Evolutionary conservation across 2,113 vertebrate species (phyloP).

Genomic region (Rhipidura dahli): DNA sequence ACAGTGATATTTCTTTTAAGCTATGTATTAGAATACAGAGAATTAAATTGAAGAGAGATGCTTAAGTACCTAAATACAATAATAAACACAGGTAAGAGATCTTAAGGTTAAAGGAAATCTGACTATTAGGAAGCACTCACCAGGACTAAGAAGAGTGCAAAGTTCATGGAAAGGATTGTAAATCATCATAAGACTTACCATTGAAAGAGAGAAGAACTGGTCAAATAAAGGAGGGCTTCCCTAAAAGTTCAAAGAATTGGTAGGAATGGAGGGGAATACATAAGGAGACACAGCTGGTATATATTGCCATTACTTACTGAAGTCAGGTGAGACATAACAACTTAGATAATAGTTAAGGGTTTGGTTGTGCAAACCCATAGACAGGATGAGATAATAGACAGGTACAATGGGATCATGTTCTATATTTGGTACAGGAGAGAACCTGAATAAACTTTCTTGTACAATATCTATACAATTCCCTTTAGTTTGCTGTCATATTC

Average conservation of each 20-base stretch:
- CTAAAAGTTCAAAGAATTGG: neutral
- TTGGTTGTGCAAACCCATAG: neutral
- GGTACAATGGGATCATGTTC: neutral
- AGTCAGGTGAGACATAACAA: neutral
- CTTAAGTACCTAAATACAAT: neutral
- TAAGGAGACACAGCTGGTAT: neutral
- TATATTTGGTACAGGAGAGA: neutral
- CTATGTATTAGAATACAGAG: neutral
- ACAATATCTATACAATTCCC: neutral
- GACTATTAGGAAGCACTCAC: neutral
- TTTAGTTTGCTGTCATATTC: neutral
- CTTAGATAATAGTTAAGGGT: neutral
- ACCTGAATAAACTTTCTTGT: neutral
- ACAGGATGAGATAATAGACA: neutral
- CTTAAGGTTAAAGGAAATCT: neutral
- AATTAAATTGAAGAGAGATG: neutral
- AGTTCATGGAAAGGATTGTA: neutral
- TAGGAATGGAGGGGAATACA: neutral
- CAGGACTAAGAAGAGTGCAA: neutral
- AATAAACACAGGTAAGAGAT: neutral
- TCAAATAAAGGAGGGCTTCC: neutral
- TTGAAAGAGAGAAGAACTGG: neutral
- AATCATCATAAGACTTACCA: neutral
- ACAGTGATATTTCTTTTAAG: neutral
- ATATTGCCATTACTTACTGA: neutral